Conservation (phyloP, 2,888 invertebrate genomes). For the Lamproptera curius region DNA sequence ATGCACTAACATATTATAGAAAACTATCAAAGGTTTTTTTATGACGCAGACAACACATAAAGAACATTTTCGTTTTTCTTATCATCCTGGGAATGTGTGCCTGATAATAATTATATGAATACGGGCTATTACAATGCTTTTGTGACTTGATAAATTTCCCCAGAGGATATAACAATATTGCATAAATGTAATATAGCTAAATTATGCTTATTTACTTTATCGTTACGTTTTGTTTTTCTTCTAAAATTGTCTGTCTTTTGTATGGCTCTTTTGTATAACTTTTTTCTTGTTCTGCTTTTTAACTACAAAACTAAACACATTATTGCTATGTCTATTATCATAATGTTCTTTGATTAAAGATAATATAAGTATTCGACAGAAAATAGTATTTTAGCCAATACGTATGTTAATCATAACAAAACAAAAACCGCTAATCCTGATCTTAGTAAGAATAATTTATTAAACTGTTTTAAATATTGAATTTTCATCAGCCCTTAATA, state of each 20-base stretch:
- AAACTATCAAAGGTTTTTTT: too few relatives aligned
- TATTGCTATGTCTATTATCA: too few relatives aligned
- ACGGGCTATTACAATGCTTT: conserved; percentile 30
- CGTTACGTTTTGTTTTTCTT: conserved; percentile 20
- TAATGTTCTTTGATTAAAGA: too few relatives aligned
- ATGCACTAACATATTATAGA: neutral
- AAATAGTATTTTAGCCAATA: too few relatives aligned
- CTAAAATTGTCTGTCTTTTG: conserved; percentile 23
- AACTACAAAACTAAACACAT: too few relatives aligned
- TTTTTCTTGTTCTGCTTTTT: too few relatives aligned
- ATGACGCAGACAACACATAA: neutral
- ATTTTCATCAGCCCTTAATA: too few relatives aligned
- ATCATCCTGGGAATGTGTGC: neutral
- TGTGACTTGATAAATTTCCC: conserved; percentile 53
- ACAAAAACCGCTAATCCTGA: too few relatives aligned
- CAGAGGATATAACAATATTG: conserved; percentile 36
- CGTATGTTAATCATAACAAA: too few relatives aligned
- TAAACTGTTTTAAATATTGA: too few relatives aligned
- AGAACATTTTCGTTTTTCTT: neutral
- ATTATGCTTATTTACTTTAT: conserved; percentile 27
- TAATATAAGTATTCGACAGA: too few relatives aligned
- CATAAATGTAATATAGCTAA: conserved; percentile 26
- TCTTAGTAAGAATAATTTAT: too few relatives aligned
- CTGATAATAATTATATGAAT: conserved; percentile 16
- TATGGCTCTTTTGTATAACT: conserved; percentile 8